Evolutionary conservation across 1,140 invertebrate species (phyloP), one percentile per base, ranked within the genome.

Genomic region (Acromyrmex charruanus): DNA sequence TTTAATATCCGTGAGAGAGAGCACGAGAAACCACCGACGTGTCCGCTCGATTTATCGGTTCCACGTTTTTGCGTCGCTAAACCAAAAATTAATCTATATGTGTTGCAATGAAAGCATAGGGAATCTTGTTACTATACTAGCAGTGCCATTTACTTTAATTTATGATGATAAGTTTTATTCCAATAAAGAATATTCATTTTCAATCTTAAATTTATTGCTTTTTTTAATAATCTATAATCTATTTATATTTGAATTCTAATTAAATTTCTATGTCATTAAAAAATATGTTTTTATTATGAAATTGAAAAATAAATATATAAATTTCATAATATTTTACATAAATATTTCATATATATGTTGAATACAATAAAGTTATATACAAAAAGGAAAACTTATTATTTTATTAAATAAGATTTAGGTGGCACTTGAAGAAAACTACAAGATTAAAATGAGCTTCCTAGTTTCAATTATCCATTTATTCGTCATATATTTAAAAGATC

Each of bases 1-100:
- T 39, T 84, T 74, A 75, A 84, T 84, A 84, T 75, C 80, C 80
- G 80, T 61, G 55, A 65, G 55, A 65, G 55, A 65, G 69, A 75
- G 25, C 28, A 49, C 35, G 53, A 63, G 21, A 28, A 49, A 3
- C 53, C 14, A 75, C 18, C 68, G 55, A 18, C 16, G 39, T 39
- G 69, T 63, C 53, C 39, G 68, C 53, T 74, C 80, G 80, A 84
- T 74, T 49, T 61, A 79, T 82, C 65, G 55, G 39, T 31, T 86
- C 53, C 74, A 25, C 75, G 58, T 51, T 72, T 35, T 53, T 77
- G 85, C 79, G 25, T 35, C 80, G 39, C 68, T 61, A 49, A 84
- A 74, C 55, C n/a, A 35, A 63, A 84, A 84, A 84, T 84, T 84
- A 63, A 84, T 84, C n/a, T 84, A 10, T 51, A 75, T 44, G 28